Percentiles rank a stretch among this genome's conserved stretches.
phyloP scores from a whole-genome alignment of 2,113 vertebrate species.

The Brevimyrus niger region DNA sequence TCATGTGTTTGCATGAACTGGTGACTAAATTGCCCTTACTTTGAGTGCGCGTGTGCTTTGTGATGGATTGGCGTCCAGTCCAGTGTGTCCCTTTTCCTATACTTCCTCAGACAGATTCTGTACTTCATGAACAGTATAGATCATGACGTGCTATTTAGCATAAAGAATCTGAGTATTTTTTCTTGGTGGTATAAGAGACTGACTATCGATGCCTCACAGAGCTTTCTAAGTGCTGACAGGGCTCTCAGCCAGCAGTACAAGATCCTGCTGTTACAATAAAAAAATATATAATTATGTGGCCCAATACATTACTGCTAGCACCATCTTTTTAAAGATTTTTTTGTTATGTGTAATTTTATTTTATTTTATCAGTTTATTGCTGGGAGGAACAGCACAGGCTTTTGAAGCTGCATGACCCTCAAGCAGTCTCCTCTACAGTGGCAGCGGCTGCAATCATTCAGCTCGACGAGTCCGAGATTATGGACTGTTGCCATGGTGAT shows the following conservation, averaged over 20 bases:
- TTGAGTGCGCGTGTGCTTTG: neutral
- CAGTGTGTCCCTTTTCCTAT: neutral
- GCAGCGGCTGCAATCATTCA: neutral
- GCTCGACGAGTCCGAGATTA: neutral
- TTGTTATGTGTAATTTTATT: neutral
- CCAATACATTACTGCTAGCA: neutral
- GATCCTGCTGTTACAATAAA: neutral
- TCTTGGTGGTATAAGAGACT: neutral
- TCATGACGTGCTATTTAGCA: neutral
- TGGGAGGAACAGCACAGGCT: neutral
- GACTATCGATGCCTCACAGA: neutral
- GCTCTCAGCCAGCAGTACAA: neutral
- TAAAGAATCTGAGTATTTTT: neutral
- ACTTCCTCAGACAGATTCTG: neutral
- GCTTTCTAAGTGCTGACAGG: neutral
- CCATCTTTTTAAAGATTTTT: neutral
- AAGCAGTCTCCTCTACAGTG: neutral
- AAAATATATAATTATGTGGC: neutral
- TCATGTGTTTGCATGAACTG: neutral
- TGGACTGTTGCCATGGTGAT: constrained; percentile 7
- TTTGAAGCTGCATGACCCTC: neutral
- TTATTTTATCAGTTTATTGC: neutral
- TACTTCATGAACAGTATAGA: neutral
- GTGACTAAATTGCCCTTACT: neutral
- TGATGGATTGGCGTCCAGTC: neutral